Evolutionary conservation across 2,888 invertebrate genomes (phyloP).

Genomic region (Limnephilus marmoratus): DNA sequence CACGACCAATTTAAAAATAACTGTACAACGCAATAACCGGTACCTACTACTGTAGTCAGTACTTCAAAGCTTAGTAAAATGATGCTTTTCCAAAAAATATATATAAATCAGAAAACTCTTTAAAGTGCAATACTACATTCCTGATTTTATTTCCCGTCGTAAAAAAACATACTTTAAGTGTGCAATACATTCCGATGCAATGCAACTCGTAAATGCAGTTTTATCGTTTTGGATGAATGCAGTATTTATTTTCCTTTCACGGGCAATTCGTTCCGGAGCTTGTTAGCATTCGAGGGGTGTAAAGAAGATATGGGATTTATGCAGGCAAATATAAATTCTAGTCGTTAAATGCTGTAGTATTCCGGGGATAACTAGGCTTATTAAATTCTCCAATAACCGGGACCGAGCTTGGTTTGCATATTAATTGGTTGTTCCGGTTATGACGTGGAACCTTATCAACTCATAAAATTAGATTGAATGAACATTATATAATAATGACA

Average conservation of each 20-base stretch:
- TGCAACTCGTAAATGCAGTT: not conserved
- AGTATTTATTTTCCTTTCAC: not conserved
- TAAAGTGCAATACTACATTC: not conserved
- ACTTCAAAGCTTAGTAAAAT: too few species aligned
- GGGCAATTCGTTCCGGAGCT: not conserved
- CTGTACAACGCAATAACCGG: too few species aligned
- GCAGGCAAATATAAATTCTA: not conserved
- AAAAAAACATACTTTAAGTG: not conserved
- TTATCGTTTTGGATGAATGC: not conserved
- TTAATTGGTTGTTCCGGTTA: not conserved
- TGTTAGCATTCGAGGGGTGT: not conserved
- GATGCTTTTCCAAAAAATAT: not conserved
- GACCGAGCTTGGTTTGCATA: conserved; percentile 4
- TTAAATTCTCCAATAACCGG: conserved; percentile 39
- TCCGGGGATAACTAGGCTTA: not conserved
- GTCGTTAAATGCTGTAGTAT: not conserved
- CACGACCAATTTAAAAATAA: not conserved
- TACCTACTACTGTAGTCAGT: too few species aligned
- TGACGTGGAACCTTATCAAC: not conserved
- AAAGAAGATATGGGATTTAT: not conserved
- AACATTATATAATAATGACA: not conserved
- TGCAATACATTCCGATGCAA: not conserved
- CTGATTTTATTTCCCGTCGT: not conserved
- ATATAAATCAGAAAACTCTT: not conserved
- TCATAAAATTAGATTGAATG: not conserved